Base-by-base conservation (phyloP, 2,113 vertebrate species). In the Zingel zingel region DNA sequence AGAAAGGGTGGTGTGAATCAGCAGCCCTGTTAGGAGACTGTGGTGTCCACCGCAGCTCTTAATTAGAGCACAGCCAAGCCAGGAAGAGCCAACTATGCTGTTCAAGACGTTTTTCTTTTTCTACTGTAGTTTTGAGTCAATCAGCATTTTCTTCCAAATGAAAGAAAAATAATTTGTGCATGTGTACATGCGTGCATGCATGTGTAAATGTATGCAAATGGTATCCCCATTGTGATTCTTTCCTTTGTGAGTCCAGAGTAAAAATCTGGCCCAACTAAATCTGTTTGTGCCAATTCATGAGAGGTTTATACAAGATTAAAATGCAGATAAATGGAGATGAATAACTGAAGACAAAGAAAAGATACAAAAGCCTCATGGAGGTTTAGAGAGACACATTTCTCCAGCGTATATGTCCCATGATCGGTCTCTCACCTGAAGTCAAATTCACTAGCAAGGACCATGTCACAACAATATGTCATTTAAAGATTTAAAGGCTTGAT, bases 1-100 rank as follows among this genome's bases (percentile, higher is more conserved):
- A 1, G 84, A 71, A 53, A 78, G 63, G 72, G 63, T 63, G 69
- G 25, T 62, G 76, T 74, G 81, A 83, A 79, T 86, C 61, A 87
- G 78, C 56, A 77, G 77, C 65, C 2, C 67, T 64, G 66, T 64
- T 74, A 68, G 43, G 57, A 71, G 74, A 59, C 56, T 27, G 61
- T 54, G 62, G 65, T 66, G 79, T 51, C 77, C 72, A 78, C 82
- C 54, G 59, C 74, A 69, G 77, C 70, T 86, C 66, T 58, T 72
- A 59, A 84, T 90, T 57, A 70, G 43, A 74, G 69, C 69, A 74
- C 67, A 79, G 70, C 69, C 19, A 11, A 76, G 63, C 51, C 63
- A 64, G 71, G 67, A 87, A 73, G 72, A 81, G 27, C 21, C 71
- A 51, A 21, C 33, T 74, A 47, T 62, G 65, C 19, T 47, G 4